Base-by-base conservation (phyloP, 2,888 invertebrate genomes). In the Limnephilus rhombicus region DNA sequence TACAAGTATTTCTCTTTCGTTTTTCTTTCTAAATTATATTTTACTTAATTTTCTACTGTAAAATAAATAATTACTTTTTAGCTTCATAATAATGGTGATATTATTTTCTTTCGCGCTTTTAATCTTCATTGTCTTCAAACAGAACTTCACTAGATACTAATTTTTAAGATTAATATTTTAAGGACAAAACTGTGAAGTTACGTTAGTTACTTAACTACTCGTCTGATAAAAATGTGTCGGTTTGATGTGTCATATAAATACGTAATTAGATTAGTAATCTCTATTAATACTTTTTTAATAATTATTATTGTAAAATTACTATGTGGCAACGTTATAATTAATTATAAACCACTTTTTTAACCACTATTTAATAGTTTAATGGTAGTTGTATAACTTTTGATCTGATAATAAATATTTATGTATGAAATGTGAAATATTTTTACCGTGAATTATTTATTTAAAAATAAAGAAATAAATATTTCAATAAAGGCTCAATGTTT, bases 241-340 rank as follows among this genome's bases (percentile, higher is more conserved):
- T 68, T 68, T 68, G 24, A 68, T 68, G 68, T n/a, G 68, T 68
- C 24, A 24, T 68, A 68, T 68, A 24, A 41, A 45, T 68, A 68
- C 68, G 68, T 68, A 68, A 68, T 68, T 68, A 68, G 68, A n/a
- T 68, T n/a, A 68, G 68, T n/a, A 68, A 68, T 68, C 68, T 68
- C n/a, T 68, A 9, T 24, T 24, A 68, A 68, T 68, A 24, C 7
- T 68, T 68, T 11, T 45, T 45, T 12, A 45, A 45, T 45, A 45
- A 12, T 12, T 12, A 45, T 45, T 45, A 45, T 41, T 45, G 45
- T 45, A 45, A 12, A 45, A 45, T 45, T 12, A 12, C 3, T 15
- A 2, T 45, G 45, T 45, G 45, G 45, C 45, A 45, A 12, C 45
- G 7, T 45, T 45, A 11, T 49, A 15, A 13, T 1, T 49, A 49